Evolutionary conservation across 2,888 invertebrate species (phyloP).

Genomic region (Himalopsyche tibetana): DNA sequence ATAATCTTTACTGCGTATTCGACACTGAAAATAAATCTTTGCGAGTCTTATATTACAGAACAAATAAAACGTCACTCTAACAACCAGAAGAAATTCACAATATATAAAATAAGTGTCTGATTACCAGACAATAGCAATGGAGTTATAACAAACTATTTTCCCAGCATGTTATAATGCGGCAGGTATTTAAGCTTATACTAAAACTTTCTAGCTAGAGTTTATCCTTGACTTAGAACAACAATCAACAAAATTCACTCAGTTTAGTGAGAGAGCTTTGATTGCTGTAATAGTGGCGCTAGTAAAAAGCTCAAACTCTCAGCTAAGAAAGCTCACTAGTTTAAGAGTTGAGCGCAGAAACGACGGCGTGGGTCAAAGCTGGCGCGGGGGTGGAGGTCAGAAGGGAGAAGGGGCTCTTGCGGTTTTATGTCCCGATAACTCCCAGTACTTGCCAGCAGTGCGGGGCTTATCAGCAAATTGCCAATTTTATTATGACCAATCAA

Average conservation of each 20-base stretch:
- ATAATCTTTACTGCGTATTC: too few relatives aligned
- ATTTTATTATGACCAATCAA: constrained; percentile 66
- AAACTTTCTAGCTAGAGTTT: background rate
- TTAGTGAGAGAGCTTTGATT: constrained; percentile 34
- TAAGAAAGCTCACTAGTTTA: constrained; percentile 42
- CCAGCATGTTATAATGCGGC: background rate
- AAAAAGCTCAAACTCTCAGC: constrained; percentile 30
- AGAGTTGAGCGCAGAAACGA: constrained; percentile 16
- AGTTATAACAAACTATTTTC: too few relatives aligned
- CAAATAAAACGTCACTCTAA: too few relatives aligned
- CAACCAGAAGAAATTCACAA: too few relatives aligned
- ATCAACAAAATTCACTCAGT: constrained; percentile 42
- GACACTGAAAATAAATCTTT: too few relatives aligned
- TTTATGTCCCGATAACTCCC: constrained; percentile 65
- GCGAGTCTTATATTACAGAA: too few relatives aligned
- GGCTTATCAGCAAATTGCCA: constrained; percentile 65
- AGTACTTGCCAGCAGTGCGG: constrained; percentile 54
- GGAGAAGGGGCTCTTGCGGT: constrained; percentile 52
- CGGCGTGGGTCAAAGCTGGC: background rate
- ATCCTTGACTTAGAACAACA: constrained; percentile 34
- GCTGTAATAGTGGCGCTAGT: constrained; percentile 38
- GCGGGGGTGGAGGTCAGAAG: background rate
- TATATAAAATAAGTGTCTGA: too few relatives aligned
- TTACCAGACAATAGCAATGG: too few relatives aligned
- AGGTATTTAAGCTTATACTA: background rate